phyloP scores from a whole-genome alignment of 2,113 vertebrate genomes.

The Sinocyclocheilus rhinocerous region DNA sequence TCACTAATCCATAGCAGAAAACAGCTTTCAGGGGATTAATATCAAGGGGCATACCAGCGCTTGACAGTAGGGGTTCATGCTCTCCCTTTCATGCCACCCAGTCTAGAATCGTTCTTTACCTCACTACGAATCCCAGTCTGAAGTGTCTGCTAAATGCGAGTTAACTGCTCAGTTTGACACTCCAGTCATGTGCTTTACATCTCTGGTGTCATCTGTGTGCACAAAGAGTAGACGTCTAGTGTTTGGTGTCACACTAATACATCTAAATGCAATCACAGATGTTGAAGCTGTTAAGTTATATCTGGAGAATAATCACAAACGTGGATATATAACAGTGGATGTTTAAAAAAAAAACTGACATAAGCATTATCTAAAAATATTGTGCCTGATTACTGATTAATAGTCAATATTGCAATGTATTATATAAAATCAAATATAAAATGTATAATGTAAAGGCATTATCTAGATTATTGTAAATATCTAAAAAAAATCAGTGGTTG shows the following conservation, averaged over 20 bases:
- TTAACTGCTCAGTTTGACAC: constrained; percentile 56
- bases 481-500: neutral
- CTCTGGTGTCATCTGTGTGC: constrained; percentile 31
- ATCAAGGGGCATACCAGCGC: constrained; percentile 62
- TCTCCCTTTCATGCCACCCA: constrained; percentile 40
- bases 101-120: constrained; percentile 15
- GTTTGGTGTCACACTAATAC: neutral
- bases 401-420: no score
- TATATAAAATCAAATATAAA: no score
- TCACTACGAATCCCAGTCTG: constrained; percentile 21
- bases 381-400: neutral
- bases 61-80: constrained; percentile 32
- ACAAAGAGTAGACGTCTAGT: constrained; percentile 17
- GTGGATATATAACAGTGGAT: neutral
- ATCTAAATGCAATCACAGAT: constrained; percentile 5
- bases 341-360: neutral
- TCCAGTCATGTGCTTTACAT: constrained; percentile 31
- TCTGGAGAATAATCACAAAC: neutral
- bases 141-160: constrained; percentile 28
- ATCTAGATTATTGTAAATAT: no score
- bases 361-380: neutral
- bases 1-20: constrained; percentile 75
- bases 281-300: neutral
- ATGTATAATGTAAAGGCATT: no score
- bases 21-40: constrained; percentile 79